Conservation (phyloP, 2,888 invertebrate species). For the Tipula confusa region DNA sequence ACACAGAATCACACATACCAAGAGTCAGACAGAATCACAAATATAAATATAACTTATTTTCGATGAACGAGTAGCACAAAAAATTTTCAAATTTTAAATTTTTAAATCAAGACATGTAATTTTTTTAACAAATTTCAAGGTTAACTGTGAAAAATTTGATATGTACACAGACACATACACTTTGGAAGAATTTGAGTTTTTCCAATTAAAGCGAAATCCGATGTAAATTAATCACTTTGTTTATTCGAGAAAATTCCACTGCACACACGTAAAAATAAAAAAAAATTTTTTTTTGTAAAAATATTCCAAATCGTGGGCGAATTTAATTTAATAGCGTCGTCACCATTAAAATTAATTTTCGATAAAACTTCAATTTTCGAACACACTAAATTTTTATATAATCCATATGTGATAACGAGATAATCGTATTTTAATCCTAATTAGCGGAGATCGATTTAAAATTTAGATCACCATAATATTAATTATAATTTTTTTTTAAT, state of each 20-base stretch:
- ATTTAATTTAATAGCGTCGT: background rate
- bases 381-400: conserved; percentile 3
- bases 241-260: background rate
- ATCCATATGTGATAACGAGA: background rate
- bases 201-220: background rate
- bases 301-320: background rate
- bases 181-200: background rate
- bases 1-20: background rate
- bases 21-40: background rate
- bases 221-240: background rate
- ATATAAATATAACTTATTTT: background rate
- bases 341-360: background rate
- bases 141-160: background rate
- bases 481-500: background rate
- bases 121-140: background rate
- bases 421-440: background rate
- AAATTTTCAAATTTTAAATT: too few relatives aligned
- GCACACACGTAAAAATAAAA: background rate
- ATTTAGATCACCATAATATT: too few relatives aligned
- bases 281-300: background rate
- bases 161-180: background rate
- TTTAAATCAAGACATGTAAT: background rate
- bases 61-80: background rate
- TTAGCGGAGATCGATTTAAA: background rate
- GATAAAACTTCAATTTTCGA: background rate